Percentiles rank a stretch among this genome's conserved stretches.
These are phyloP conservation scores for Xenus cinereus DNA, from an alignment of 2,113 vertebrate species.

Conservation along the genomic window DNA sequence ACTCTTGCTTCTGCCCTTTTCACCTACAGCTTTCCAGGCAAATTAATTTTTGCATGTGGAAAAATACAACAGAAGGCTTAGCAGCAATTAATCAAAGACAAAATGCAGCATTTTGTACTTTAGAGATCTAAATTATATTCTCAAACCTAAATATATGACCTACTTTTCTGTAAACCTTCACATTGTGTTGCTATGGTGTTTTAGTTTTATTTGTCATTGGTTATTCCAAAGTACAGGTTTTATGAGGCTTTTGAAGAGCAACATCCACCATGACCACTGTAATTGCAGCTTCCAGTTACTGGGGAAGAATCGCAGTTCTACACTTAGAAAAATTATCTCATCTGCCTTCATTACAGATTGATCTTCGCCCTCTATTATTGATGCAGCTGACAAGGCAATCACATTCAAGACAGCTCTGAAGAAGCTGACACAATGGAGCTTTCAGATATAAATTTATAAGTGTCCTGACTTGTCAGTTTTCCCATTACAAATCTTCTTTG, in stretches of 20 bases:
- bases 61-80: not conserved
- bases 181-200: fast-evolving
- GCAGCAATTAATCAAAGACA: not conserved
- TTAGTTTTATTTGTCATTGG: not conserved
- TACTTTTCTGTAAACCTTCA: not conserved
- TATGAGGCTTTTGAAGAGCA: not conserved
- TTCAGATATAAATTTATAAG: not conserved
- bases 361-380: not conserved
- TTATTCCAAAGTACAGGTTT: not conserved
- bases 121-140: not conserved
- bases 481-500: not conserved
- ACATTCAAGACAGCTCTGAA: not conserved
- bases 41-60: not conserved
- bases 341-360: not conserved
- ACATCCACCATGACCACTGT: not conserved
- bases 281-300: not conserved
- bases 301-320: not conserved
- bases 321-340: not conserved
- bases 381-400: not conserved
- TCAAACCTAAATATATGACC: not conserved
- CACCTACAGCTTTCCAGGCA: not conserved
- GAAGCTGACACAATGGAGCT: not conserved
- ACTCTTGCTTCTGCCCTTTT: not conserved
- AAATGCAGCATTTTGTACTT: not conserved
- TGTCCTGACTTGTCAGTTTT: not conserved